Evolutionary conservation across 2,113 vertebrate species (phyloP).

Genomic region (Alethe diademata): DNA sequence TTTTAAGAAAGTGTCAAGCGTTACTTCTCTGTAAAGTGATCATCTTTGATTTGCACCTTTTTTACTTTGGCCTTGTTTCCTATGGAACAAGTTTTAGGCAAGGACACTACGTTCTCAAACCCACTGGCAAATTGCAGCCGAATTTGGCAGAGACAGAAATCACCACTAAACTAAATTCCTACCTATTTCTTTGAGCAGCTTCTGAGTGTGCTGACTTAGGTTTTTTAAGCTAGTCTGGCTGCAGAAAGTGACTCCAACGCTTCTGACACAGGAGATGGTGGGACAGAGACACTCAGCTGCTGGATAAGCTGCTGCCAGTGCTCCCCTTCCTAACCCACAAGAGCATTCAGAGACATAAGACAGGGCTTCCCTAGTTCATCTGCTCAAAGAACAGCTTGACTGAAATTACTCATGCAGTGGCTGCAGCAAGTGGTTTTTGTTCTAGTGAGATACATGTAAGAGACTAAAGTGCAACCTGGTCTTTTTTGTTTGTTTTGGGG

Average conservation of each 20-base stretch:
- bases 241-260: fast-evolving
- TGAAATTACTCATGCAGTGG: not conserved
- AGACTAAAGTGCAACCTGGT: not conserved
- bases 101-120: not conserved
- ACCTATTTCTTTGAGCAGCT: not conserved
- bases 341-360: not conserved
- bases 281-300: not conserved
- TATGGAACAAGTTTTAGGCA: not conserved
- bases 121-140: not conserved
- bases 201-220: not conserved
- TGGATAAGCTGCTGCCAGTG: not conserved
- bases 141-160: not conserved
- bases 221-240: not conserved
- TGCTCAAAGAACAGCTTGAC: not conserved
- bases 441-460: not conserved
- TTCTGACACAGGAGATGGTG: fast-evolving
- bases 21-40: not conserved
- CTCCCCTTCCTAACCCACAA: not conserved
- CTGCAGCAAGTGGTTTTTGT: not conserved
- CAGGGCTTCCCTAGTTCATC: not conserved
- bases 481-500: not conserved
- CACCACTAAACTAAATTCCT: not conserved
- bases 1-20: not conserved
- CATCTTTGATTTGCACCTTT: not conserved
- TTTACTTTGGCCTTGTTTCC: not conserved